phyloP scores from a whole-genome alignment of 2,113 vertebrate species.

The Hypocryptadius cinnamomeus region DNA sequence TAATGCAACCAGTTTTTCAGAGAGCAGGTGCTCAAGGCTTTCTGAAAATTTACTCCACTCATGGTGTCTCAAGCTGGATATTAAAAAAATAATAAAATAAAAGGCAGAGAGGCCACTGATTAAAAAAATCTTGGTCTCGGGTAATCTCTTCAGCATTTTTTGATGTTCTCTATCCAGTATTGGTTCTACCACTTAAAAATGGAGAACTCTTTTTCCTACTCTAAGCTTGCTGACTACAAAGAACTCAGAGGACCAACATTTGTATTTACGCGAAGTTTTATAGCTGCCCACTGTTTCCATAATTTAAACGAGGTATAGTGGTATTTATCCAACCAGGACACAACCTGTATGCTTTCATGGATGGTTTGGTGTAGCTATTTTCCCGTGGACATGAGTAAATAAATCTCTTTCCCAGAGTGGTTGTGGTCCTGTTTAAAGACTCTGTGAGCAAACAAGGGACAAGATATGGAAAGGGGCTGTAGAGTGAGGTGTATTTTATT shows the following conservation, averaged over 20 bases:
- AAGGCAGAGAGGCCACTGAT: neutral
- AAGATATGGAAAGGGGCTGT: neutral
- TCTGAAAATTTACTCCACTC: constrained; percentile 26
- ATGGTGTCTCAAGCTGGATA: constrained; percentile 33
- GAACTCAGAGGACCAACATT: constrained; percentile 71
- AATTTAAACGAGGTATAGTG: constrained; percentile 1
- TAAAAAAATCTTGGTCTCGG: neutral
- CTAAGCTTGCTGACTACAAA: constrained; percentile 32
- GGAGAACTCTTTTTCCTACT: constrained; percentile 57
- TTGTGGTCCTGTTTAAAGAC: constrained; percentile 61
- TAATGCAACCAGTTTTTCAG: constrained; percentile 27
- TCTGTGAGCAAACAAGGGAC: constrained; percentile 24
- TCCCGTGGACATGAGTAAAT: constrained; percentile 57
- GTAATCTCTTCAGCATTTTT: neutral
- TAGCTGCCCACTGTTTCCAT: constrained; percentile 52
- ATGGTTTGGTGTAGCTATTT: constrained; percentile 51
- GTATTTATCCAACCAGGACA: constrained; percentile 24
- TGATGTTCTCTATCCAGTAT: neutral
- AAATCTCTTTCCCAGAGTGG: constrained; percentile 59
- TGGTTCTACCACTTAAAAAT: constrained; percentile 37
- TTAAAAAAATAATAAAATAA: neutral
- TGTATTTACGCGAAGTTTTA: constrained; percentile 51
- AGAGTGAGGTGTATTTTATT: neutral
- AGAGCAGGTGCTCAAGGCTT: constrained; percentile 9
- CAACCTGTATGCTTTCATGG: constrained; percentile 34